Evolutionary conservation across 1,140 invertebrate species (phyloP).

Genomic region (Pogonomyrmex californicus): DNA sequence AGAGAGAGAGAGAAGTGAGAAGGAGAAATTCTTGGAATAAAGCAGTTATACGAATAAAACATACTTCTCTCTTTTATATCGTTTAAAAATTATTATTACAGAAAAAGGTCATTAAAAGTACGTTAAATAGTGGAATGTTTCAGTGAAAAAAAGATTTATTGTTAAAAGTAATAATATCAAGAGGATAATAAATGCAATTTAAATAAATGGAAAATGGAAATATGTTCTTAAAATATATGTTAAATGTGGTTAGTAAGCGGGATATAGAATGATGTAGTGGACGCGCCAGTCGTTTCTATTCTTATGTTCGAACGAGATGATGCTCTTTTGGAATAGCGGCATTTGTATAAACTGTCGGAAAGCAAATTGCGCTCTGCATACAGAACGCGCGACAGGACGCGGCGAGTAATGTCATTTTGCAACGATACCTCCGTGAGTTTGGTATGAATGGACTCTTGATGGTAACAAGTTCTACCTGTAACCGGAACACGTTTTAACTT

Average conservation of each 20-base stretch:
- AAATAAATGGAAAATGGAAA: not conserved
- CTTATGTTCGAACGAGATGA: not conserved
- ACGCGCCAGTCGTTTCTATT: not conserved
- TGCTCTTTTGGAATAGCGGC: slow-evolving; percentile 11
- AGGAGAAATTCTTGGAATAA: not conserved
- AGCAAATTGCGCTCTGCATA: slow-evolving; percentile 2
- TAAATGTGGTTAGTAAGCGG: not conserved
- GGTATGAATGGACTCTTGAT: slow-evolving; percentile 52
- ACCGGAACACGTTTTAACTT: slow-evolving; percentile 43
- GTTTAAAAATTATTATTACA: slow-evolving; percentile 22
- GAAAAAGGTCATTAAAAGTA: not conserved
- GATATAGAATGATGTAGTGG: not conserved
- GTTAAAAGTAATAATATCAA: not conserved
- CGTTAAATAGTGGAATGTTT: not conserved
- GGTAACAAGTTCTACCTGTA: slow-evolving; percentile 51
- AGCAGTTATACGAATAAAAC: slow-evolving; percentile 10
- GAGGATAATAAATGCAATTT: not conserved
- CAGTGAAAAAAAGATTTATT: not conserved
- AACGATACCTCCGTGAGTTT: slow-evolving; percentile 18
- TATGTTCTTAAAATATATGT: not conserved
- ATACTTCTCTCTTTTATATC: not conserved
- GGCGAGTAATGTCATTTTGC: slow-evolving; percentile 47
- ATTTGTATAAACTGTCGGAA: slow-evolving; percentile 11
- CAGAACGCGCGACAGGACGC: slow-evolving; percentile 5
- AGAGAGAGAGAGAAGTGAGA: not conserved